phyloP scores from a whole-genome alignment of 2,113 vertebrate species.

The Rousettus leschenaultii region DNA sequence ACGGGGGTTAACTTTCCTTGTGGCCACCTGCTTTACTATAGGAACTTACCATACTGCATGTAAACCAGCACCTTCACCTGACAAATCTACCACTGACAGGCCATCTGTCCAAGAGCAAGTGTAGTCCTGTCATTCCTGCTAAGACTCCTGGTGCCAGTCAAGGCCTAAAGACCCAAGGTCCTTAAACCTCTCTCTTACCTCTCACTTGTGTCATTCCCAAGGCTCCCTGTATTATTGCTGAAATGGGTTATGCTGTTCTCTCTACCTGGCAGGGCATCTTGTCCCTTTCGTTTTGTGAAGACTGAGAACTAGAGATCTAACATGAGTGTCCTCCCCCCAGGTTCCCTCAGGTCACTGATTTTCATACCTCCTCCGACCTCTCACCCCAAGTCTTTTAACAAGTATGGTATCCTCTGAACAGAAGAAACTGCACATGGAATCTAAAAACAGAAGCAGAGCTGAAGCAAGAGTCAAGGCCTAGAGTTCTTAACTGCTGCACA shows the following conservation, averaged over 20 bases:
- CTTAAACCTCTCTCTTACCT: not conserved
- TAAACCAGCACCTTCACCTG: not conserved
- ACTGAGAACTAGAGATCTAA: not conserved
- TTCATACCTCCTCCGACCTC: not conserved
- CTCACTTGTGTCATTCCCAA: not conserved
- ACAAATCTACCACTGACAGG: not conserved
- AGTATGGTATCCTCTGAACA: conserved; percentile 7
- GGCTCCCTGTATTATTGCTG: not conserved
- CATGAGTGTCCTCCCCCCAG: not conserved
- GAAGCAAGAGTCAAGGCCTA: not conserved
- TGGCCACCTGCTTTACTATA: not conserved
- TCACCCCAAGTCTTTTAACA: not conserved
- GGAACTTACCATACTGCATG: not conserved
- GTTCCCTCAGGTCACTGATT: not conserved
- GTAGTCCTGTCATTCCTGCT: not conserved
- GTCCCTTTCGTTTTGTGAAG: not conserved
- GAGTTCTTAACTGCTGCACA: not conserved
- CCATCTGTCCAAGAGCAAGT: not conserved
- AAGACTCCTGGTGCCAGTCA: not conserved
- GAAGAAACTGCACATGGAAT: not conserved
- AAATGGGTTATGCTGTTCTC: not conserved
- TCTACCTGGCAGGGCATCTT: not conserved
- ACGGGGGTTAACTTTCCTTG: not conserved
- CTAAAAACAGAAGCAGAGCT: not conserved
- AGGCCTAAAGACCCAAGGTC: not conserved